Conservation (phyloP, 2,888 invertebrate species). For the Ellobium chinense region DNA sequence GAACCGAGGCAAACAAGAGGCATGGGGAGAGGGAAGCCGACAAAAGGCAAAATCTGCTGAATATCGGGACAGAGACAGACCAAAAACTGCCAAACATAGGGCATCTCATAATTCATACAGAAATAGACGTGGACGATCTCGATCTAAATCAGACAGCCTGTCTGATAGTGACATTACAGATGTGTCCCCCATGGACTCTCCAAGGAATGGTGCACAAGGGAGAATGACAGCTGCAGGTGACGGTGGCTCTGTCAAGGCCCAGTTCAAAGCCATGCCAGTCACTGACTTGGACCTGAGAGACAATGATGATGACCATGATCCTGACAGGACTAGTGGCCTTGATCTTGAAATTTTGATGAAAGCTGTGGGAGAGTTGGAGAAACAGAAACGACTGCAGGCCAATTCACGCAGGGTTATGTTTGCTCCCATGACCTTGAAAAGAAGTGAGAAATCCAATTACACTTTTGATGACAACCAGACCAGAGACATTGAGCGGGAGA, state of each 20-base stretch:
- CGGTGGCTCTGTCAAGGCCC: not conserved
- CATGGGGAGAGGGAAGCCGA: slow-evolving; percentile 28
- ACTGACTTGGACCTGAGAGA: slow-evolving; percentile 38
- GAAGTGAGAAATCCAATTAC: slow-evolving; percentile 58
- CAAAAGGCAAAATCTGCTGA: not conserved
- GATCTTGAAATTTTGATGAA: slow-evolving; percentile 71
- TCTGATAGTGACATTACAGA: slow-evolving; percentile 76
- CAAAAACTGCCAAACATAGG: slow-evolving; percentile 51
- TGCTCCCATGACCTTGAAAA: slow-evolving; percentile 57
- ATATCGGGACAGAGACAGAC: slow-evolving; percentile 38
- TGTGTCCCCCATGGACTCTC: slow-evolving; percentile 71
- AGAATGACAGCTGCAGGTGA: slow-evolving; percentile 36
- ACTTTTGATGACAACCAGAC: slow-evolving; percentile 68
- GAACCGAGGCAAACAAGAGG: slow-evolving; percentile 5
- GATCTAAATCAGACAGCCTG: slow-evolving; percentile 52
- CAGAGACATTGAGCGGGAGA: slow-evolving; percentile 72
- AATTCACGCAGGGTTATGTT: slow-evolving; percentile 70
- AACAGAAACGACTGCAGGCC: slow-evolving; percentile 66
- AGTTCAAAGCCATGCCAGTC: slow-evolving; percentile 34
- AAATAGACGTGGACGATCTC: slow-evolving; percentile 36
- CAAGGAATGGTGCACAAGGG: slow-evolving; percentile 42
- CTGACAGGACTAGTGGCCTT: slow-evolving; percentile 58
- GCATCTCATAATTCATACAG: slow-evolving; percentile 17
- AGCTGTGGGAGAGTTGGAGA: slow-evolving; percentile 72
- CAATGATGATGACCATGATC: slow-evolving; percentile 34